Conservation (phyloP, 2,797 vertebrate genomes). For the Scarus forsteni region DNA sequence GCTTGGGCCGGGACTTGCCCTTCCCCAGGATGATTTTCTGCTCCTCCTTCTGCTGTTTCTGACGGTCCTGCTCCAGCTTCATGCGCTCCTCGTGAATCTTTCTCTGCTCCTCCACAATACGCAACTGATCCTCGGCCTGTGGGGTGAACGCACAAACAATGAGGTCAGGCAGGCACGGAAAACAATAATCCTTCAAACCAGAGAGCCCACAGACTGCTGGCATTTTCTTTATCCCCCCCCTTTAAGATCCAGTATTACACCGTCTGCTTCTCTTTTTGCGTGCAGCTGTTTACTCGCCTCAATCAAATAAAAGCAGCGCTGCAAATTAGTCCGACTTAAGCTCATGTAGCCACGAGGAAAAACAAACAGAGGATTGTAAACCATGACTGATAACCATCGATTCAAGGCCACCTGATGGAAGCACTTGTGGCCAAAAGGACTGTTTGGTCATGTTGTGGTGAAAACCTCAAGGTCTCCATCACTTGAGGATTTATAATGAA, state of each 20-base stretch:
- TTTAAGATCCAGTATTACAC: conserved; percentile 1
- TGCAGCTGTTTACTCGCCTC: conserved; percentile 14
- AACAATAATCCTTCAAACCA: not conserved
- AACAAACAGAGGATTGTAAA: conserved; percentile 13
- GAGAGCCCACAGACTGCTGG: conserved; percentile 5
- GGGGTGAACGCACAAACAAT: not conserved
- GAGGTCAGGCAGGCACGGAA: conserved; percentile 34
- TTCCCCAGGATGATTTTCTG: conserved; percentile 99
- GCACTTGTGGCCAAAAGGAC: conserved; percentile 16
- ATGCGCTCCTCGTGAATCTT: conserved; percentile 99
- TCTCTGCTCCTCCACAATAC: conserved; percentile 99
- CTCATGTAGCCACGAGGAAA: conserved; percentile 13
- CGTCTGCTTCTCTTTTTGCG: not conserved
- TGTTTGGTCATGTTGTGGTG: conserved; percentile 2
- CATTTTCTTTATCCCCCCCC: not conserved
- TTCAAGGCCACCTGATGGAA: conserved; percentile 24
- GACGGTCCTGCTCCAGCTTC: conserved; percentile 99
- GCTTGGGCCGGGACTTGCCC: conserved; percentile 98
- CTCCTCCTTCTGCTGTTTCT: conserved; percentile 98
- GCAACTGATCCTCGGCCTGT: conserved; percentile 98
- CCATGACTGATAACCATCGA: conserved; percentile 46
- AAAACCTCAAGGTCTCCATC: conserved; percentile 17
- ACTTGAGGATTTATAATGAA: conserved; percentile 18
- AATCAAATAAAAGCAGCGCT: conserved; percentile 47
- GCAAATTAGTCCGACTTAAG: conserved; percentile 34